Evolutionary conservation across 2,113 vertebrate genomes (phyloP).

Genomic region (Xenopus borealis): DNA sequence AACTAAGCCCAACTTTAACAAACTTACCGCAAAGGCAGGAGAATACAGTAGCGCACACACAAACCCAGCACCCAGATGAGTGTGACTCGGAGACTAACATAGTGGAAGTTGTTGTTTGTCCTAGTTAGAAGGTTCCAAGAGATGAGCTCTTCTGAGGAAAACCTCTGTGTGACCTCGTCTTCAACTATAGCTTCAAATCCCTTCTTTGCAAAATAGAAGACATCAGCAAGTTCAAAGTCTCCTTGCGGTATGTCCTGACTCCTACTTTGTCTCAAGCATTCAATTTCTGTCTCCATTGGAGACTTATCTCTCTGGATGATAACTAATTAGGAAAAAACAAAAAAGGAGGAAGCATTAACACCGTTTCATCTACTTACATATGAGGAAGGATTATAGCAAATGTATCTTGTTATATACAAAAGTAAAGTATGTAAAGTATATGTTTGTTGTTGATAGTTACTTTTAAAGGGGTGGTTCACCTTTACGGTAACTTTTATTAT

Average conservation of each 20-base stretch:
- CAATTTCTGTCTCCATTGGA: conserved; percentile 84
- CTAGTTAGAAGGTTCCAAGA: conserved; percentile 98
- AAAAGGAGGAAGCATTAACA: no score
- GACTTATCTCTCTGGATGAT: conserved; percentile 83
- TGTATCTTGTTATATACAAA: no score
- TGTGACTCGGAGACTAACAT: conserved; percentile 85
- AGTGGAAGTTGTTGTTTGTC: conserved; percentile 90
- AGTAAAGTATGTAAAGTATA: no score
- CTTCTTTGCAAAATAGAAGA: conserved; percentile 87
- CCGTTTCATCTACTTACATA: no score
- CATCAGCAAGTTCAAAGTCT: conserved; percentile 81
- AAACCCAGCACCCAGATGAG: conserved; percentile 88
- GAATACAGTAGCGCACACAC: conserved; percentile 80
- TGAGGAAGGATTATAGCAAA: no score
- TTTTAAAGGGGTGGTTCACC: no score
- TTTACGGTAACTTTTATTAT: no score
- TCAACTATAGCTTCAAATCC: conserved; percentile 90
- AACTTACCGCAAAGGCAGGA: conserved; percentile 85
- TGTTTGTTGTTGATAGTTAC: no score
- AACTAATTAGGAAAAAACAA: conserved; percentile 58
- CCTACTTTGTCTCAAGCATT: conserved; percentile 58
- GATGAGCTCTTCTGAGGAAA: conserved; percentile 91
- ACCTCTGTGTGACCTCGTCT: conserved; percentile 90
- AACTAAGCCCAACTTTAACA: background rate
- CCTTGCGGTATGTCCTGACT: conserved; percentile 53